Evolutionary conservation across 2,888 invertebrate genomes (phyloP).

Genomic region (Drosophila yooni): DNA sequence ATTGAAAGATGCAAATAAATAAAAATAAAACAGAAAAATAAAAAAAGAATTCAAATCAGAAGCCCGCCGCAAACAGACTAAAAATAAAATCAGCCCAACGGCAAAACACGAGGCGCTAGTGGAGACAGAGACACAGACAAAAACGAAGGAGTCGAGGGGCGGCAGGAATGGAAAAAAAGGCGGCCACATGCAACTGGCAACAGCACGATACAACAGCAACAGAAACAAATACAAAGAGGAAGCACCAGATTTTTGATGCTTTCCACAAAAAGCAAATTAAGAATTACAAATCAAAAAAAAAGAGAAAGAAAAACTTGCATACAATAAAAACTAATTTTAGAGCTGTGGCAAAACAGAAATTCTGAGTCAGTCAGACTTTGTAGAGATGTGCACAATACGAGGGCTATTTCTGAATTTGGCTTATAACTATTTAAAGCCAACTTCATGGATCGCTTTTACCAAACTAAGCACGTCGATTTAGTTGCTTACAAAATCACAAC

Average conservation of each 20-base stretch:
- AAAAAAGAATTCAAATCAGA: conserved; percentile 53
- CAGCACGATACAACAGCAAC: conserved; percentile 60
- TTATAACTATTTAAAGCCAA: too few relatives aligned
- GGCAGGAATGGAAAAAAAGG: conserved; percentile 18
- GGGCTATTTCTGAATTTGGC: conserved; percentile 10
- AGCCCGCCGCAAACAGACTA: conserved; percentile 65
- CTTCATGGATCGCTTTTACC: not conserved
- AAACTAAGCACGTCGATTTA: not conserved
- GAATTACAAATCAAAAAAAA: conserved; percentile 65
- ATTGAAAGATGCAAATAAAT: conserved; percentile 48
- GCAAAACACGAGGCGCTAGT: conserved; percentile 46
- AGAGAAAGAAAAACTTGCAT: conserved; percentile 51
- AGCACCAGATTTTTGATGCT: conserved; percentile 47
- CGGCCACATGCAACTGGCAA: conserved; percentile 54
- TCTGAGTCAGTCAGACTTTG: conserved; percentile 55
- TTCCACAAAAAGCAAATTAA: conserved; percentile 68
- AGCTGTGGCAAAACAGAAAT: conserved; percentile 56
- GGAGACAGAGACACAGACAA: conserved; percentile 26
- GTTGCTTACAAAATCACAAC: not conserved
- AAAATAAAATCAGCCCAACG: conserved; percentile 72
- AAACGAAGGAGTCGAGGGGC: conserved; percentile 1
- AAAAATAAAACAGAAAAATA: conserved; percentile 31
- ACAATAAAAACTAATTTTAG: conserved; percentile 80
- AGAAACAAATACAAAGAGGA: conserved; percentile 31
- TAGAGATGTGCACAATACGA: conserved; percentile 30